Evolutionary conservation across 2,888 invertebrate species (phyloP).

Genomic region (Meteorus cinctellus): DNA sequence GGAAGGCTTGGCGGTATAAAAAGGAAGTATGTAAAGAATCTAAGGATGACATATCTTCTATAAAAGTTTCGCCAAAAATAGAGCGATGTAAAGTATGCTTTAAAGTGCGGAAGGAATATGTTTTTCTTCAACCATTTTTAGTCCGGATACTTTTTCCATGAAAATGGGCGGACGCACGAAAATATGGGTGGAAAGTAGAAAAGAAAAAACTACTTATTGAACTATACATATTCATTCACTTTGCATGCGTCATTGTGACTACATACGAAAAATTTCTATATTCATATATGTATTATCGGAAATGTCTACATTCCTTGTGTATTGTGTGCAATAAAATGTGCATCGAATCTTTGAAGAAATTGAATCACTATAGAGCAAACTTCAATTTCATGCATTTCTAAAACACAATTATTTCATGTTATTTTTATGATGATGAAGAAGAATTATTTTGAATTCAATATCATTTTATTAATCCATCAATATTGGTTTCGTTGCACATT

Average conservation of each 20-base stretch:
- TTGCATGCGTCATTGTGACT: neutral
- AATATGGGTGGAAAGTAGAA: neutral
- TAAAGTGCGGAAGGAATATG: conserved; percentile 47
- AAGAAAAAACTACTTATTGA: conserved; percentile 1
- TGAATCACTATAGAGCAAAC: no score
- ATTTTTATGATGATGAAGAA: no score
- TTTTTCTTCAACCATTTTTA: conserved; percentile 37
- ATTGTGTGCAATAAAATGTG: no score
- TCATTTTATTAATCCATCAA: no score
- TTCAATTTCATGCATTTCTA: no score
- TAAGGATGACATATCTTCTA: conserved; percentile 45
- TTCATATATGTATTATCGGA: neutral
- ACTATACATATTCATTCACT: neutral
- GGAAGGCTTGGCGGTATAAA: conserved; percentile 17
- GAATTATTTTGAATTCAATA: no score
- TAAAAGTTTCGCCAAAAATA: conserved; percentile 47
- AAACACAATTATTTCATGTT: no score
- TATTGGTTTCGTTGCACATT: no score
- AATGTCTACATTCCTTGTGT: no score
- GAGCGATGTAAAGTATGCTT: conserved; percentile 43
- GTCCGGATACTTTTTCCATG: conserved; percentile 43
- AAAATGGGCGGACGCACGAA: neutral
- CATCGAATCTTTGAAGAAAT: no score
- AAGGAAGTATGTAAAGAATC: conserved; percentile 37
- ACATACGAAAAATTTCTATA: neutral